Base-by-base conservation (phyloP, 2,888 invertebrate species). In the Amphipyra tragopoginis region DNA sequence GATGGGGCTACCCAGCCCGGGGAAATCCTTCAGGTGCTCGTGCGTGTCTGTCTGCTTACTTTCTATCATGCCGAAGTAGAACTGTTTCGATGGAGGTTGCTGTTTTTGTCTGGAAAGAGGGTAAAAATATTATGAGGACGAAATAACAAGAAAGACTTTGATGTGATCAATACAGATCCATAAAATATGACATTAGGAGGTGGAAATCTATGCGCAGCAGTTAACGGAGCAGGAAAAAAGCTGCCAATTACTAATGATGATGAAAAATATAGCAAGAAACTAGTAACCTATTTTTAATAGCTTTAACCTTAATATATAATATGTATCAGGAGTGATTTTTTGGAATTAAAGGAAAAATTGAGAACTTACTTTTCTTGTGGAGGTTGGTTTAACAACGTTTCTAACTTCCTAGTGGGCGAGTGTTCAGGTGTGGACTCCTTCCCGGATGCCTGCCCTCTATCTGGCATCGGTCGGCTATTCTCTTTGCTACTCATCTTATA, bases 31-130 rank as follows among this genome's bases (percentile, higher is more conserved):
- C 4, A 92, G 72, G 57, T 91, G 88, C 38, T 94, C 91, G 33
- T 86, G 82, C 0, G 84, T 75, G 47, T 88, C 86, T 0, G 87
- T 77, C 50, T 92, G 91, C 49, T 92, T 91, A 72, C 90, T 92
- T 73, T 96, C 95, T 70, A 96, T 96, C 97, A 97, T 97, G 39
- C 97, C 97, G 83, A 97, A 97, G 90, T 97, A 97, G 88, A 97
- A 97, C 59, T 94, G 94, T 55, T 94, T 94, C 0, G 93, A 93
- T 49, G 94, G 94, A 2, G 89, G 82, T 21, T 85, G 69, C 62
- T 89, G 78, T 10, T 88, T 90, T 75, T 83, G 84, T 56, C 92
- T 93, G 77, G n/a, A 84, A 84, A 56, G 1, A 43, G 3, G 21
- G 9, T 15, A 5, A 9, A 34, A 48, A 1, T 6, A 0, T 2